Evolutionary conservation across 2,113 vertebrate species (phyloP), one percentile per base, ranked within the genome.

Genomic region (Plotosus lineatus): DNA sequence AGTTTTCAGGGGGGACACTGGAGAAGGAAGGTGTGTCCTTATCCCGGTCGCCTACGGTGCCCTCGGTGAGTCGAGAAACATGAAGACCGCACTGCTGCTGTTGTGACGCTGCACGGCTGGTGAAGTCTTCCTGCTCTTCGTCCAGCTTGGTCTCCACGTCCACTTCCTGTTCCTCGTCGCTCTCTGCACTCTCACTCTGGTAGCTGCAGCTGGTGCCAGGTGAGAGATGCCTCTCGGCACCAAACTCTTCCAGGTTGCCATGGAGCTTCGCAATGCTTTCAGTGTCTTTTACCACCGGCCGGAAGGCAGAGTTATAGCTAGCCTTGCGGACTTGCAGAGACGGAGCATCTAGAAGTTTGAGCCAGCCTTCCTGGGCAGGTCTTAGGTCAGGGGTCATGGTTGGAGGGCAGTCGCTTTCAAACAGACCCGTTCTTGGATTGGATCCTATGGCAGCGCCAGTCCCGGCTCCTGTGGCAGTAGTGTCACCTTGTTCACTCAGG

Each of bases 191-290:
- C 78, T 97, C 97, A 55, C 95, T 96, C 56, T 94, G 95, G 80
- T 95, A 97, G 89, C 96, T 97, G 84, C 95, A 95, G 91, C 95
- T 97, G 89, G 95, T 95, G 74, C 90, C 92, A 10, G 96, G 96
- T 0, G 97, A 95, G 6, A 93, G 89, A 61, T 91, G 92, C 38
- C 90, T 87, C 3, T 94, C 94, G 0, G 90, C 81, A 3, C 88
- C 89, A 10, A 94, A 92, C 36, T 95, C 94, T 51, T 94, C 94
- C 17, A 87, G 51, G 55, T 81, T 91, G 89, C 89, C 87, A 68
- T 97, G 97, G 73, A 98, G 94, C 89, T 98, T 97, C 80, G 96
- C 95, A n/a, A 98, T 90, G 90, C 95, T 97, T 80, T 96, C 95
- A 0, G 93, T 81, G 68, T 97, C 96, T 83, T 98, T 97, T 63